Conservation (phyloP, 2,888 invertebrate species). For the Phengaris arion region DNA sequence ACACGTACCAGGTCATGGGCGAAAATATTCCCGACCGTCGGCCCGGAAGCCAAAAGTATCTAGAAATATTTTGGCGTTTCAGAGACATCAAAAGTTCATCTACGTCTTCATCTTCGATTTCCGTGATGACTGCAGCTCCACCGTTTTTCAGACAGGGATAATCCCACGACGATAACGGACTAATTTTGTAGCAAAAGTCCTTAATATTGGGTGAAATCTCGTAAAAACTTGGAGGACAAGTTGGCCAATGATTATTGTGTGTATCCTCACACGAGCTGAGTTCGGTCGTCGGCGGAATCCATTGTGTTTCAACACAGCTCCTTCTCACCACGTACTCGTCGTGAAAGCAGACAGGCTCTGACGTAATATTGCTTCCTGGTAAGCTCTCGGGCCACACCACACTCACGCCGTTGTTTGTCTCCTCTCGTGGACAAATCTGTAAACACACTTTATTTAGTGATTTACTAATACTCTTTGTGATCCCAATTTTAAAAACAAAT, state of each 20-base stretch:
- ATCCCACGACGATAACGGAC: conserved; percentile 53
- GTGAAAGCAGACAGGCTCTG: conserved; percentile 58
- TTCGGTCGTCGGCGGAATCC: conserved; percentile 53
- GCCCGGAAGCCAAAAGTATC: conserved; percentile 74
- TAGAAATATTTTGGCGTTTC: conserved; percentile 45
- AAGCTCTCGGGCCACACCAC: conserved; percentile 58
- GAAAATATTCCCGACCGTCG: conserved; percentile 61
- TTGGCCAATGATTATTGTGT: conserved; percentile 50
- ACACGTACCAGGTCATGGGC: conserved; percentile 69
- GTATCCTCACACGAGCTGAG: conserved; percentile 52
- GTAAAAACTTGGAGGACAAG: conserved; percentile 61
- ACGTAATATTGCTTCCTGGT: conserved; percentile 50
- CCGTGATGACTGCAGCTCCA: conserved; percentile 62
- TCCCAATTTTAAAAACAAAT: not conserved
- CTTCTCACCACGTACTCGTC: conserved; percentile 53
- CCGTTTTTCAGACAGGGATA: conserved; percentile 65
- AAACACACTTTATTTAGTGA: conserved; percentile 33
- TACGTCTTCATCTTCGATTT: conserved; percentile 53
- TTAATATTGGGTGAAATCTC: conserved; percentile 53
- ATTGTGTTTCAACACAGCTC: conserved; percentile 55
- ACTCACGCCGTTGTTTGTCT: conserved; percentile 50
- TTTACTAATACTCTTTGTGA: not conserved
- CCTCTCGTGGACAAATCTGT: conserved; percentile 62
- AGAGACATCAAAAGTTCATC: conserved; percentile 55
- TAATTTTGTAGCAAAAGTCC: conserved; percentile 61